These are phyloP conservation scores for Papilio polyxenes DNA, from an alignment of 1,140 invertebrate species.

Conservation along the genomic window DNA sequence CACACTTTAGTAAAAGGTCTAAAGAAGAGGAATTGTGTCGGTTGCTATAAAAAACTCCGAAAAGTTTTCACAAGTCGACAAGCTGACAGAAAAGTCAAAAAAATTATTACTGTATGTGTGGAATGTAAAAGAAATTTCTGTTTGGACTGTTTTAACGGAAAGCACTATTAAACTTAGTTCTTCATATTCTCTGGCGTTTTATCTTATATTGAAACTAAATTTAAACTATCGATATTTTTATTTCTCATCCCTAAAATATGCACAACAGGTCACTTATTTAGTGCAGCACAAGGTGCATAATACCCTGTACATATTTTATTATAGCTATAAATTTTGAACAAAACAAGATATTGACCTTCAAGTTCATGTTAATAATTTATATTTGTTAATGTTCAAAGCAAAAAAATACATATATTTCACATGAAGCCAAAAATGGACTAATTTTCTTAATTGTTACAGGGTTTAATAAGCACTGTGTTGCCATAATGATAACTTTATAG, in stretches of 20 bases:
- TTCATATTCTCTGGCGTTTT: neutral
- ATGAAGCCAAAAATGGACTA: neutral
- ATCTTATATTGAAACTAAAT: neutral
- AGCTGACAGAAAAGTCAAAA: slow-evolving; percentile 42
- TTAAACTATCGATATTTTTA: slow-evolving; percentile 25
- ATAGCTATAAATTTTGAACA: slow-evolving; percentile 14
- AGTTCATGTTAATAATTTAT: neutral
- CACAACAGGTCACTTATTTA: neutral
- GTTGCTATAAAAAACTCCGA: slow-evolving; percentile 45
- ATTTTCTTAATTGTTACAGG: too few species aligned
- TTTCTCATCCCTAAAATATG: slow-evolving; percentile 30
- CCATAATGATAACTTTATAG: too few species aligned
- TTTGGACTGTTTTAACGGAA: slow-evolving; percentile 40
- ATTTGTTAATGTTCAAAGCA: slow-evolving; percentile 29
- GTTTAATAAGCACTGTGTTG: too few species aligned
- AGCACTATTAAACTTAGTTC: neutral
- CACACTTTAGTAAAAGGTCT: neutral
- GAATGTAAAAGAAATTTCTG: slow-evolving; percentile 40
- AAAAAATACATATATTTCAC: neutral
- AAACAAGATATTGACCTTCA: neutral
- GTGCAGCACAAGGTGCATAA: neutral
- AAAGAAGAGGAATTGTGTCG: slow-evolving; percentile 38
- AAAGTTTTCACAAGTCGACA: slow-evolving; percentile 37
- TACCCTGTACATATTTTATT: slow-evolving; percentile 19
- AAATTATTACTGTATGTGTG: slow-evolving; percentile 38